Evolutionary conservation across 2,888 invertebrate genomes (phyloP), one percentile per base, ranked within the genome.

Genomic region (Nemapogon koenigi): DNA sequence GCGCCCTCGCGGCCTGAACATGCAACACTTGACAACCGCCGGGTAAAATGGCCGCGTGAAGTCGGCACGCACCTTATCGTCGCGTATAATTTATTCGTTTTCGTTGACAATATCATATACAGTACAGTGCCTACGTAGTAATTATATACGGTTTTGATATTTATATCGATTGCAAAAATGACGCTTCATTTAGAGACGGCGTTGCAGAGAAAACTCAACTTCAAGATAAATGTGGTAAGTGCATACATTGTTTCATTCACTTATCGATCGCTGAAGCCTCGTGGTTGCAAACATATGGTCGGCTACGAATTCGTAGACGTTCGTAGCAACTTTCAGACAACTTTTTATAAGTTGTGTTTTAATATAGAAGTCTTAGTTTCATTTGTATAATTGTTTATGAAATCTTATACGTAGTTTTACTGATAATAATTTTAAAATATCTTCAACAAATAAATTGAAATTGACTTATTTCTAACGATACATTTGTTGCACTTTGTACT

Each of bases 191-290:
- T 78, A 58, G 78, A 76, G 63, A 78, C 78, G 42, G 66, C 75
- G 61, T 60, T 75, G 72, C 78, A 78, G 65, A 71, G 78, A 49
- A 76, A 76, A 69, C 61, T 78, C 49, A 76, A 73, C 67, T 78
- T 75, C 75, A 76, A 76, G 67, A 70, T 78, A 72, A 75, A 67
- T 62, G 71, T 75, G 78, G 78, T 78, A 60, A 76, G 78, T 78
- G 75, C 72, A 75, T 47, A 57, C 59, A 52, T 60, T 55, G 60
- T n/a, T n/a, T 57, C 57, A 53, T 51, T 49, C 54, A 53, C 48
- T 19, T 70, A 76, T 73, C 76, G 75, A 76, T 75, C 71, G 61
- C 43, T 38, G 48, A 48, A 67, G n/a, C n/a, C 71, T 59, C 72
- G 65, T 72, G 72, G 62, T 60, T 57, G 46, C 26, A 54, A 73